Conservation (phyloP, 2,113 vertebrate genomes). For the Odocoileus hemionus region DNA sequence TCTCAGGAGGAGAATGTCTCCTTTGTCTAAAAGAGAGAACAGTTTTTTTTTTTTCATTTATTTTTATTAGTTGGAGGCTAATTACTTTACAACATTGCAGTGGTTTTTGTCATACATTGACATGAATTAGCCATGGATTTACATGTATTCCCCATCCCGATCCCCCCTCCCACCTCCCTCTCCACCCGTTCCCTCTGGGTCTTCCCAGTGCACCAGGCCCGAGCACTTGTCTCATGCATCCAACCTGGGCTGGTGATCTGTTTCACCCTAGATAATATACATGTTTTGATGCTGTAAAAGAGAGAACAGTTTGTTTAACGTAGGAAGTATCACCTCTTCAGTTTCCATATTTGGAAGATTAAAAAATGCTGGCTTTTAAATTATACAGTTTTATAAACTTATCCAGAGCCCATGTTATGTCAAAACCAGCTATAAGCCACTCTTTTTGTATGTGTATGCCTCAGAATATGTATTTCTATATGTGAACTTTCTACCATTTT, state of each 20-base stretch:
- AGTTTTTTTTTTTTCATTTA: neutral
- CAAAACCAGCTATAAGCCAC: neutral
- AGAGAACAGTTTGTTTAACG: neutral
- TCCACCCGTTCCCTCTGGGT: too few species aligned
- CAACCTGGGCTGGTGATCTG: too few species aligned
- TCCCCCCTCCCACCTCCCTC: too few species aligned
- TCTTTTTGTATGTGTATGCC: neutral
- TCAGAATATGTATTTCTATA: constrained; percentile 17
- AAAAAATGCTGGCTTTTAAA: neutral
- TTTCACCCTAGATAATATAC: too few species aligned
- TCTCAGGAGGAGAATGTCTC: neutral
- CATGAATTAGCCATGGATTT: too few species aligned
- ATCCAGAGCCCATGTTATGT: neutral
- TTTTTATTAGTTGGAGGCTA: too few species aligned
- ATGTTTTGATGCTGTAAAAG: neutral
- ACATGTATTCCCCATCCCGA: too few species aligned
- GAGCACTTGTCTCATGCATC: too few species aligned
- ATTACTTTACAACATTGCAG: too few species aligned
- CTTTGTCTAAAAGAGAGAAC: neutral
- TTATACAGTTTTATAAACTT: neutral
- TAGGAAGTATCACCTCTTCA: neutral
- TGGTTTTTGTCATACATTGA: too few species aligned
- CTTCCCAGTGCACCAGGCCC: too few species aligned
- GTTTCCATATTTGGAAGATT: neutral
- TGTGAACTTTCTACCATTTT: neutral